A percentile compares a stretch with the other conserved stretches of the same genome.
Evolutionary conservation across 2,113 vertebrate species (phyloP).

Genomic region (Gasterosteus nipponicus): DNA sequence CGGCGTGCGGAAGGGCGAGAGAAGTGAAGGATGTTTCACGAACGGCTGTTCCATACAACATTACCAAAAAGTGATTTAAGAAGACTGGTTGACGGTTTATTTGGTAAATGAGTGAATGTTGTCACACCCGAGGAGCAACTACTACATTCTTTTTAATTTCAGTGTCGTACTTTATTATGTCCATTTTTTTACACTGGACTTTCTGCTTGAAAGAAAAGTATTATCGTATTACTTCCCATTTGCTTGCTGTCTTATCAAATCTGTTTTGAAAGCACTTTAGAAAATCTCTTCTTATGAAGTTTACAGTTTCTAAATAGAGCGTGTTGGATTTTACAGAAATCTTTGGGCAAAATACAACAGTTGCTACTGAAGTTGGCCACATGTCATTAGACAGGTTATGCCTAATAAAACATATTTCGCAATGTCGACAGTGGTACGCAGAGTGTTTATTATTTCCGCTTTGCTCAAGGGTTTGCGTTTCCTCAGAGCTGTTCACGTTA

Average conservation of each 20-base stretch:
- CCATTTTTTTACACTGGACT: conserved; percentile 71
- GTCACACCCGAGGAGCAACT: conserved; percentile 3
- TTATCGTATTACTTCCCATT: conserved; percentile 48
- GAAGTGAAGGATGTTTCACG: conserved; percentile 43
- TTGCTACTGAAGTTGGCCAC: conserved; percentile 47
- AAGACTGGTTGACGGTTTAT: conserved; percentile 24
- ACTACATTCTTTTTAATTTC: conserved; percentile 28
- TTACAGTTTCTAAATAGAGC: conserved; percentile 55
- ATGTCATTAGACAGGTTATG: conserved; percentile 47
- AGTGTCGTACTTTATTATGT: conserved; percentile 28
- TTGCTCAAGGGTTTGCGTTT: not conserved
- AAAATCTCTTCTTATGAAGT: conserved; percentile 52
- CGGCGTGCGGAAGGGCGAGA: conserved; percentile 39
- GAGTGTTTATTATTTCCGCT: conserved; percentile 22
- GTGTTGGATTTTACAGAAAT: conserved; percentile 45
- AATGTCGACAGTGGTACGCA: conserved; percentile 4
- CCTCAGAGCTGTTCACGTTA: not conserved
- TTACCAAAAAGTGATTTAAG: conserved; percentile 63
- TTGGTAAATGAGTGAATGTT: conserved; percentile 13
- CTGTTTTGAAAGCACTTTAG: conserved; percentile 75
- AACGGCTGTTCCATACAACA: conserved; percentile 41
- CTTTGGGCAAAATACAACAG: conserved; percentile 21
- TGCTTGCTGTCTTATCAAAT: conserved; percentile 50
- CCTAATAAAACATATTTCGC: conserved; percentile 72
- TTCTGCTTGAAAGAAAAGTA: conserved; percentile 55